Conservation (phyloP, 2,888 invertebrate species). For the Hoplodrina blanda region DNA sequence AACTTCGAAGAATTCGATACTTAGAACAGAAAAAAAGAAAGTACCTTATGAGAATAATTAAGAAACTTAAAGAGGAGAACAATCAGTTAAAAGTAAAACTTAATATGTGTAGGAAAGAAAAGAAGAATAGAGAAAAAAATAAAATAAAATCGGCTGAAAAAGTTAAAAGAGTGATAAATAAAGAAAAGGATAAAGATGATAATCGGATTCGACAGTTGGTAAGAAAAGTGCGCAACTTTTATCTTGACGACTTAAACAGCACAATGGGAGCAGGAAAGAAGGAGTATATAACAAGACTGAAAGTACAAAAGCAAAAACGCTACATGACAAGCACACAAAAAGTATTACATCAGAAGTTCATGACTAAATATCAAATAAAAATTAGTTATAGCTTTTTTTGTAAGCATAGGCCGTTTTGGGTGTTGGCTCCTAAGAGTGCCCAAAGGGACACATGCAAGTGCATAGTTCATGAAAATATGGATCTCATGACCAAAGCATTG, state of each 20-base stretch:
- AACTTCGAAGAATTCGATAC: too few species aligned
- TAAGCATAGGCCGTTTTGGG: too few species aligned
- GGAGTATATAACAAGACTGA: slow-evolving; percentile 36
- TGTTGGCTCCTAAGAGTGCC: too few species aligned
- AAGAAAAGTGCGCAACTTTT: slow-evolving; percentile 18
- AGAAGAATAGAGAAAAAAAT: not conserved
- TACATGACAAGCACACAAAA: slow-evolving; percentile 11
- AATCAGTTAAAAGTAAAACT: not conserved
- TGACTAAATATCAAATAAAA: slow-evolving; percentile 20
- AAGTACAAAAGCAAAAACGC: slow-evolving; percentile 35
- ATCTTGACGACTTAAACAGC: slow-evolving; percentile 29
- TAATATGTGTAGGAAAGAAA: not conserved
- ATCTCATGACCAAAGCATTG: too few species aligned
- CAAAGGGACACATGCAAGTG: too few species aligned
- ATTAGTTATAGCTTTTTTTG: slow-evolving; percentile 28
- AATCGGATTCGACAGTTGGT: slow-evolving; percentile 2
- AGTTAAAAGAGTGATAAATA: slow-evolving; percentile 5
- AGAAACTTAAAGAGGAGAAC: not conserved
- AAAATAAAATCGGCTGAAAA: not conserved
- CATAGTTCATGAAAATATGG: too few species aligned
- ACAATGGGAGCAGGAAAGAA: slow-evolving; percentile 31
- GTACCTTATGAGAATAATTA: slow-evolving; percentile 4
- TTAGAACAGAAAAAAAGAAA: slow-evolving; percentile 6
- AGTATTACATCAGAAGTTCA: slow-evolving; percentile 31
- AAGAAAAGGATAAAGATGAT: not conserved